Evolutionary conservation across 1,140 invertebrate genomes (phyloP), one percentile per base, ranked within the genome.

Genomic region (Sinonovacula constricta): DNA sequence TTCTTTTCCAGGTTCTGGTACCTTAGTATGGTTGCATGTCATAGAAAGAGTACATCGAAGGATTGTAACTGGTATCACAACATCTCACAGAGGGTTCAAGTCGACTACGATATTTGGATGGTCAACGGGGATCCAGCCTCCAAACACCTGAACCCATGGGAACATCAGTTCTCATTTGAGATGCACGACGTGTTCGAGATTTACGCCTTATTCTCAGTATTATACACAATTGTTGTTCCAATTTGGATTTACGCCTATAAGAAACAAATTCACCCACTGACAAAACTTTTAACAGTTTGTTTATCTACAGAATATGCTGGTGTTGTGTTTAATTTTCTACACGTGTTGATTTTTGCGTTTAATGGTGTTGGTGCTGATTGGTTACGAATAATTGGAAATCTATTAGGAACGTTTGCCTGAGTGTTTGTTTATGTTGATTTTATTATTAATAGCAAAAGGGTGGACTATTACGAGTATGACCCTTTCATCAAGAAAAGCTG

Each of bases 131-230:
- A 97, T 91, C 97, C 98, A 0, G 94, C 94, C 79, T 85, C 81
- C 10, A 90, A 89, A 77, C 84, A 88, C 24, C 80, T 87, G 1
- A 97, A 96, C 90, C 95, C 95, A 72, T 93, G 99, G 84, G 94
- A 96, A 76, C 97, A 97, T 92, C 97, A 99, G 90, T 99, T 98
- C 90, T 98, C 97, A 2, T 99, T 98, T 92, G 97, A 99, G 90
- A 87, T 92, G 59, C 91, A 94, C 91, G 97, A 98, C 89, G 96
- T 97, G 14, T 93, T 97, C 59, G 97, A 98, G 90, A 93, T 99
- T 67, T 98, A 98, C 91, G 91, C 98, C 67, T 91, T 97, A 22
- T 98, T 98, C 87, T 95, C 97, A 90, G 87, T 96, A 36, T 94
- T 96, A 77, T 98, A 98, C 86, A 93, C 96, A 79, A 93, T 98